Evolutionary conservation across 2,113 vertebrate species (phyloP).

Genomic region (Rhegmatorhina hoffmannsi): DNA sequence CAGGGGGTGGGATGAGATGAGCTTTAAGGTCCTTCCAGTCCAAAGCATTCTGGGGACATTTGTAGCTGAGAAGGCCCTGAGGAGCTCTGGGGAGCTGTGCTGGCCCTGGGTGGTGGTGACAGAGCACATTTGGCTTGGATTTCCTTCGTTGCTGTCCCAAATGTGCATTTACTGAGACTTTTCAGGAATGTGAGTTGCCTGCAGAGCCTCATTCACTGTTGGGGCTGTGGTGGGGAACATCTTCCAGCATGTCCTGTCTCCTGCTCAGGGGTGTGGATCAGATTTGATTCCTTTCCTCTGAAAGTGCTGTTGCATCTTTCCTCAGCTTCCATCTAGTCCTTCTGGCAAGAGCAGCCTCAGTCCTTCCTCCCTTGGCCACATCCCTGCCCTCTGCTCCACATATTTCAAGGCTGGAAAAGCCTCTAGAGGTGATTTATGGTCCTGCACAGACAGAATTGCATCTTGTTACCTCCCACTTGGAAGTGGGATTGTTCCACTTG

Average conservation of each 20-base stretch:
- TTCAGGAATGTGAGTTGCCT: neutral
- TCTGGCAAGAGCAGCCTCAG: neutral
- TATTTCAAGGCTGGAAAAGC: neutral
- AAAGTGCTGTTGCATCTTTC: neutral
- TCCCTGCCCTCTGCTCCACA: neutral
- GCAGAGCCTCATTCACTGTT: neutral
- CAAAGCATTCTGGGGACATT: neutral
- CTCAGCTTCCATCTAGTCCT: neutral
- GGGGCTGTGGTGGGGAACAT: neutral
- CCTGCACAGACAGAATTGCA: neutral
- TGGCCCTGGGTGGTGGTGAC: neutral
- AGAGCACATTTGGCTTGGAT: rapidly evolving
- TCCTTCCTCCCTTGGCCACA: neutral
- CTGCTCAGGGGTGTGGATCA: neutral
- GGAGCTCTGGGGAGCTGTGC: neutral
- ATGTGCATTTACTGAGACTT: neutral
- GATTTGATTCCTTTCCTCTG: neutral
- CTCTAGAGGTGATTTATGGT: neutral
- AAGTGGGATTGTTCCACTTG: neutral
- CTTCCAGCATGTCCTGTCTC: neutral
- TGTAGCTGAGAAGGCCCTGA: neutral
- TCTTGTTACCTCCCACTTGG: neutral
- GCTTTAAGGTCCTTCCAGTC: neutral
- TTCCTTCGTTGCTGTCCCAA: neutral
- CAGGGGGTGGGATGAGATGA: neutral